Conservation (phyloP, 2,797 vertebrate genomes). For the Salarias fasciatus region DNA sequence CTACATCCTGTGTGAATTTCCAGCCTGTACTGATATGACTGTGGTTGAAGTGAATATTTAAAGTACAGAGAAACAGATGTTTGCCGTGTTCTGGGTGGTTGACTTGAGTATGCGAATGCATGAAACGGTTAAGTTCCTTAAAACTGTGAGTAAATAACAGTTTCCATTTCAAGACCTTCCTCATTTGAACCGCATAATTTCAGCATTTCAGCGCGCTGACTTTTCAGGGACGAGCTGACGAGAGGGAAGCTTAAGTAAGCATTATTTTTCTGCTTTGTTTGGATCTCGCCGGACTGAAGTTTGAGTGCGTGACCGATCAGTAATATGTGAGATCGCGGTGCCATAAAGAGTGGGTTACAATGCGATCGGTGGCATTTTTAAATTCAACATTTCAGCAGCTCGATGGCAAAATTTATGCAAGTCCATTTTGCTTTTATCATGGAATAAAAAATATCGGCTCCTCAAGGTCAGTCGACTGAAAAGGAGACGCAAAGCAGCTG, state of each 20-base stretch:
- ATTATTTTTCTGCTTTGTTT: slow-evolving; percentile 17
- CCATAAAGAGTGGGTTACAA: slow-evolving; percentile 31
- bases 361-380: slow-evolving; percentile 39
- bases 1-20: slow-evolving; percentile 67
- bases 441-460: slow-evolving; percentile 36
- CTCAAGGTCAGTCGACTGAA: slow-evolving; percentile 49
- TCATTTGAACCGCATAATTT: slow-evolving; percentile 51
- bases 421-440: slow-evolving; percentile 45
- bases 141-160: slow-evolving; percentile 51
- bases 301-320: slow-evolving; percentile 21
- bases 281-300: slow-evolving; percentile 54
- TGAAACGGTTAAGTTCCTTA: slow-evolving; percentile 44
- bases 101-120: slow-evolving; percentile 24
- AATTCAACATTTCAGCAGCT: slow-evolving; percentile 24
- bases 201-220: slow-evolving; percentile 22
- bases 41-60: slow-evolving; percentile 62
- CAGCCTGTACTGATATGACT: slow-evolving; percentile 48
- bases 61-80: slow-evolving; percentile 14
- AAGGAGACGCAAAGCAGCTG: too few species aligned
- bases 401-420: slow-evolving; percentile 47
- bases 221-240: slow-evolving; percentile 50
- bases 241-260: slow-evolving; percentile 21
- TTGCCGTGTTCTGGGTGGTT: slow-evolving; percentile 60
- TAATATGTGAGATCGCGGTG: slow-evolving; percentile 34
- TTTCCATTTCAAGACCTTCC: slow-evolving; percentile 47